A percentile compares a stretch with the other conserved stretches of the same genome.
These are phyloP conservation scores for Notodonta ziczac DNA, from an alignment of 2,888 invertebrate genomes.

Conservation along the genomic window DNA sequence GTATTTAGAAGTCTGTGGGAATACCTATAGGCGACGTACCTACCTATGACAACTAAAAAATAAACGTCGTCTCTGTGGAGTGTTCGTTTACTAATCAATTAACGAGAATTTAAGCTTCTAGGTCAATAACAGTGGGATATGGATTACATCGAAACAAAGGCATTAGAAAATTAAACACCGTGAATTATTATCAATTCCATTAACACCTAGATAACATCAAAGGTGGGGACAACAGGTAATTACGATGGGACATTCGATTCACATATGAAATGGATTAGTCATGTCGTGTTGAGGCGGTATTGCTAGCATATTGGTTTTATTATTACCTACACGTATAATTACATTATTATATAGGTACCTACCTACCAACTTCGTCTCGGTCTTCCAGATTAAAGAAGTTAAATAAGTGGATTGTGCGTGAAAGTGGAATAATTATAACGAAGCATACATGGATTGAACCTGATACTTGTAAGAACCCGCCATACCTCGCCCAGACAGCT, in stretches of 20 bases:
- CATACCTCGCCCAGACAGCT: too few species aligned
- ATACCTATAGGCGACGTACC: too few species aligned
- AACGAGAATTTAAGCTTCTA: slow-evolving; percentile 21
- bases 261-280: background rate
- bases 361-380: too few species aligned
- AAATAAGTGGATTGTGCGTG: too few species aligned
- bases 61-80: too few species aligned
- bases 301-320: too few species aligned
- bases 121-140: slow-evolving; percentile 29
- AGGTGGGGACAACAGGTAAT: slow-evolving; percentile 10
- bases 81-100: slow-evolving; percentile 18
- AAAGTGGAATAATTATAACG: too few species aligned
- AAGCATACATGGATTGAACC: too few species aligned
- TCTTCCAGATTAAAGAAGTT: background rate
- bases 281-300: background rate
- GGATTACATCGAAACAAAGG: slow-evolving; percentile 18
- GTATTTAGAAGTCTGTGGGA: too few species aligned
- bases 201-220: slow-evolving; percentile 11
- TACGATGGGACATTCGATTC: background rate
- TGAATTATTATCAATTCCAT: slow-evolving; percentile 14
- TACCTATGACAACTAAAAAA: too few species aligned
- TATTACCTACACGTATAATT: background rate
- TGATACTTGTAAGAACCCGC: too few species aligned
- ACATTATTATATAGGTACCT: background rate
- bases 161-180: slow-evolving; percentile 31